Evolutionary conservation across 2,888 invertebrate genomes (phyloP), one percentile per base, ranked within the genome.

Genomic region (Ametastegia equiseti): DNA sequence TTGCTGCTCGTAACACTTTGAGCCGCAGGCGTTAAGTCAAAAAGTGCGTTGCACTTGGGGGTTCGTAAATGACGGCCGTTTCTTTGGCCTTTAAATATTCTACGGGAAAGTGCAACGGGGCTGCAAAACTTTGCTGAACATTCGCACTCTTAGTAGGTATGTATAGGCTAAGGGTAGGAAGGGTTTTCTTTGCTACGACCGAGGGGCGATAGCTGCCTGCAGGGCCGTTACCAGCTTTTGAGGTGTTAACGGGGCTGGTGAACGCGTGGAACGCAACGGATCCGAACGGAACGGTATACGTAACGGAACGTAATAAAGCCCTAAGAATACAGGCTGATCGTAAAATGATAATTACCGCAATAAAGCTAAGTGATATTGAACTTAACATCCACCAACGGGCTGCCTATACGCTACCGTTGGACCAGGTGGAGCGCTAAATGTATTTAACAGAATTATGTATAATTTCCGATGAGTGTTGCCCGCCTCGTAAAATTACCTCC

Each of bases 291-390:
- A 71, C 27, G 45, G 27, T 9, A 30, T n/a, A n/a, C 27, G 45
- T 1, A 71, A 57, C 57, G 60, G 57, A 81, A 82, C 84, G 89
- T 88, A 90, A 90, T 90, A 90, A 91, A 90, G 88, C 88, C 88
- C 88, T 90, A 90, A 91, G 90, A 90, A 89, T 90, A 90, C 90
- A 89, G 87, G 85, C 87, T 85, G 90, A 91, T 91, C 91, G 90
- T 91, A 90, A 90, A 91, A 91, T 90, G 89, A 90, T 91, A 91
- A 91, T 91, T 90, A 89, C 90, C 84, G 87, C 85, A 87, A 87
- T 90, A 90, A 91, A 90, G 87, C 89, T 91, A 91, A 91, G 90
- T 90, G 90, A 91, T 91, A 91, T 91, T 90, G 90, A 90, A 91
- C 90, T 90, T 90, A 89, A 89, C 88, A 89, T 88, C 87, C 42